Evolutionary conservation across 2,888 invertebrate species (phyloP), one percentile per base, ranked within the genome.

Genomic region (Aethes cnicana): DNA sequence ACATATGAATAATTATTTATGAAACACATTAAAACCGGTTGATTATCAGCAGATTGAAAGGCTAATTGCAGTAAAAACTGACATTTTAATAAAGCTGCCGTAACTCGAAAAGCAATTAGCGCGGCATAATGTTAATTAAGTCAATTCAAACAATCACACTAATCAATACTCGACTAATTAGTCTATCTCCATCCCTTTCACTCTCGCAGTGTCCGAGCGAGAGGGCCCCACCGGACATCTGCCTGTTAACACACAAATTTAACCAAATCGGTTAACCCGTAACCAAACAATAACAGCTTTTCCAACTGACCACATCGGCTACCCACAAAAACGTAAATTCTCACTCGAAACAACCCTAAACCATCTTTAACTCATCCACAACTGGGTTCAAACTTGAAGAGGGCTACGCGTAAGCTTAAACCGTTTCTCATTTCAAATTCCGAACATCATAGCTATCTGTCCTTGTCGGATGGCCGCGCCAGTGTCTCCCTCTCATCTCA

Each of bases 211-310:
- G 69, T 55, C 54, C 54, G 78, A 79, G 63, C 59, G 76, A 74
- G 76, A 72, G 73, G 72, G 63, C 62, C 66, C 57, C 64, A 70
- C 72, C 77, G 79, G 80, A 77, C 84, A 82, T 84, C 81, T 84
- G 82, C 78, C 79, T 81, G 80, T 84, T 84, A 83, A 80, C 82
- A 81, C 82, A 85, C 85, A 81, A 87, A 86, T 84, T 84, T 85
- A 86, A 87, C 87, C 85, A 87, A 88, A 87, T 86, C 84, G 87
- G 87, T 89, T 87, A 87, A 87, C 88, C 88, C 79, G 75, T 82
- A 84, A 82, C 84, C 85, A 85, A 89, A 89, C 88, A 89, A 89
- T 87, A 88, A 87, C 87, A 88, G 85, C 85, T 87, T 83, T 83
- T 77, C 81, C 82, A 81, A 81, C 80, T 84, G 86, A 86, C 85